Evolutionary conservation across 2,888 invertebrate genomes (phyloP).

Genomic region (Eupsilia transversa): DNA sequence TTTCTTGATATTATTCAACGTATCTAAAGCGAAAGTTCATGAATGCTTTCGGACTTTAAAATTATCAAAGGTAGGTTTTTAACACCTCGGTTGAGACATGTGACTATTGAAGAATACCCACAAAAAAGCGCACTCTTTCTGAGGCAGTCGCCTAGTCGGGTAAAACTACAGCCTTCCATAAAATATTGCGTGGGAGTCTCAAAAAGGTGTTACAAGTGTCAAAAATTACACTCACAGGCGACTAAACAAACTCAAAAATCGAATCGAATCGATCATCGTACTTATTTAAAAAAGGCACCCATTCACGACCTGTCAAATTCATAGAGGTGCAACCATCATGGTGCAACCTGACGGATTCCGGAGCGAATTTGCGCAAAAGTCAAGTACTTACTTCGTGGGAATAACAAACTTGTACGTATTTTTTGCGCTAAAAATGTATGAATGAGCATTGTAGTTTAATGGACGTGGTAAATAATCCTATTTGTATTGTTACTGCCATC

Average conservation of each 20-base stretch:
- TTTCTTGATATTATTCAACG: background rate
- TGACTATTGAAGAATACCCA: background rate
- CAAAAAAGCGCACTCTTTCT: background rate
- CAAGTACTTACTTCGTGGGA: slow-evolving; percentile 81
- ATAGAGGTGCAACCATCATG: slow-evolving; percentile 58
- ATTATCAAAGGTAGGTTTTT: background rate
- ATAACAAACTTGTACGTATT: slow-evolving; percentile 75
- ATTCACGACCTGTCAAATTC: slow-evolving; percentile 72
- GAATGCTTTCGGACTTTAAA: background rate
- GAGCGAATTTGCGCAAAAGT: slow-evolving; percentile 79
- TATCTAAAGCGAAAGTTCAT: background rate
- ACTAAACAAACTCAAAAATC: slow-evolving; percentile 86
- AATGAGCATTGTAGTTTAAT: slow-evolving; percentile 85
- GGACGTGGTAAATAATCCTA: slow-evolving; percentile 86
- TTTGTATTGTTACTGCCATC: slow-evolving; percentile 82
- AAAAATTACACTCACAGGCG: slow-evolving; percentile 71
- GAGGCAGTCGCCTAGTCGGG: background rate
- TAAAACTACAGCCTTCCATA: slow-evolving; percentile 6
- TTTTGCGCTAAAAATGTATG: slow-evolving; percentile 72
- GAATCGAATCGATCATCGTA: slow-evolving; percentile 86
- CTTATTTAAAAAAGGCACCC: slow-evolving; percentile 74
- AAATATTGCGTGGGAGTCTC: slow-evolving; percentile 80
- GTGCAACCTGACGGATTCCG: slow-evolving; percentile 73
- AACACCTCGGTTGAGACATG: background rate
- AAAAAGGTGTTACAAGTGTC: slow-evolving; percentile 73